Percentiles rank a stretch among this genome's conserved stretches.
Conservation (phyloP, 2,888 invertebrate genomes). For the Ligdia adustata region DNA sequence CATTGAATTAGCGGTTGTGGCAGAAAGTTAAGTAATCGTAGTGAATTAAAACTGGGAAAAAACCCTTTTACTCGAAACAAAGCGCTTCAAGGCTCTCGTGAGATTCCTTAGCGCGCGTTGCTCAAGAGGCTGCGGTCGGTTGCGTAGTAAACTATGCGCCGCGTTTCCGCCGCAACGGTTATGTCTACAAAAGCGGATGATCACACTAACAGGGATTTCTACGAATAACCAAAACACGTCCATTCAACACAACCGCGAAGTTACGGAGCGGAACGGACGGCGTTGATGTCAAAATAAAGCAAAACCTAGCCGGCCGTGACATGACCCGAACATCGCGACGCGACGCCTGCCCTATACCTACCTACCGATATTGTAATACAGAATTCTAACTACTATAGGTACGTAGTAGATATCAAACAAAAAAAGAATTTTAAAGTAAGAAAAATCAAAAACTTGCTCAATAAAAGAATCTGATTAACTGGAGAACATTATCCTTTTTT, state of each 20-base stretch:
- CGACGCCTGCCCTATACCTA: background rate
- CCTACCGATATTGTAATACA: too few species aligned
- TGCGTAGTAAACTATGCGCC: conserved; percentile 55
- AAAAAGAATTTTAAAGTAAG: too few species aligned
- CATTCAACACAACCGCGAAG: conserved; percentile 62
- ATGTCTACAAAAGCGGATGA: conserved; percentile 41
- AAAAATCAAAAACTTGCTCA: too few species aligned
- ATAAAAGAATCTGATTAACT: too few species aligned
- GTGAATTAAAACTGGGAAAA: conserved; percentile 51
- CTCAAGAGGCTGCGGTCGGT: conserved; percentile 60
- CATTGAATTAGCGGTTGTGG: conserved; percentile 56
- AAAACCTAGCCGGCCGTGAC: conserved; percentile 53
- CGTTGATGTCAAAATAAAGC: conserved; percentile 56
- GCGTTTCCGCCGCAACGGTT: conserved; percentile 55
- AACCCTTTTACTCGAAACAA: conserved; percentile 61
- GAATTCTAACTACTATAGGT: too few species aligned
- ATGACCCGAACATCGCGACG: conserved; percentile 24
- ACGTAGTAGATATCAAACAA: too few species aligned
- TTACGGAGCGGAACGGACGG: conserved; percentile 57
- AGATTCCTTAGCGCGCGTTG: conserved; percentile 55
- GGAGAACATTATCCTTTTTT: too few species aligned
- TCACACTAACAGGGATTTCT: conserved; percentile 60
- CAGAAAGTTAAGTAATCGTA: conserved; percentile 44
- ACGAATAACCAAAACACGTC: conserved; percentile 63
- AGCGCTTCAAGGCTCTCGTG: conserved; percentile 64